Percentiles rank a stretch among this genome's conserved stretches.
Evolutionary conservation across 2,888 invertebrate species (phyloP).

Genomic region (Plusia festucae): DNA sequence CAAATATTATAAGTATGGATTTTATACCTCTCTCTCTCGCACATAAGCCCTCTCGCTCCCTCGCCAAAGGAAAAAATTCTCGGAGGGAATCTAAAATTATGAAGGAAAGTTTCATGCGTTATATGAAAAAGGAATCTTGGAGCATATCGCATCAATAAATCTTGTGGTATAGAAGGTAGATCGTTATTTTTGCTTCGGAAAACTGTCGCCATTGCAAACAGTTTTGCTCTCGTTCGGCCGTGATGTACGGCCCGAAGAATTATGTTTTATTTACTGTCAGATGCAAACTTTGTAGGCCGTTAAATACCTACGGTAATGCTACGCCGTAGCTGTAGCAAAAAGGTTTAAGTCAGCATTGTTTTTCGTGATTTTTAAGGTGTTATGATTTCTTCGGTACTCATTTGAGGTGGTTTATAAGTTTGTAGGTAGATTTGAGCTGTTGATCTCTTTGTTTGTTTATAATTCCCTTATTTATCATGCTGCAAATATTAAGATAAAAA

Average conservation of each 20-base stretch:
- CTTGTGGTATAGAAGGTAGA: constrained; percentile 73
- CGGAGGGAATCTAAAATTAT: constrained; percentile 86
- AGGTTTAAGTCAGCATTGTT: not conserved
- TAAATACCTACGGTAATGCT: not conserved
- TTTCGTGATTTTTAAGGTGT: not conserved
- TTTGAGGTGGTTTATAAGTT: not conserved
- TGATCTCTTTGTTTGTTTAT: no score
- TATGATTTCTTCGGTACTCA: not conserved
- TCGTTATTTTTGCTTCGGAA: constrained; percentile 73
- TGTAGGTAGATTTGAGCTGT: no score
- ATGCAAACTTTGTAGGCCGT: constrained; percentile 13
- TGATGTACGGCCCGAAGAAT: constrained; percentile 39
- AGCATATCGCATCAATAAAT: constrained; percentile 81
- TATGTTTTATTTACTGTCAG: constrained; percentile 28
- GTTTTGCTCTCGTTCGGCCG: constrained; percentile 57
- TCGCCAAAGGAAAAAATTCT: constrained; percentile 82
- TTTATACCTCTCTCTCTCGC: constrained; percentile 80
- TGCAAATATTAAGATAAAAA: no score
- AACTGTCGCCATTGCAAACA: constrained; percentile 64
- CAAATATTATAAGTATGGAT: constrained; percentile 90
- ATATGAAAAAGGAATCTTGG: constrained; percentile 83
- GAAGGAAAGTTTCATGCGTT: constrained; percentile 75
- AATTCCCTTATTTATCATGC: no score
- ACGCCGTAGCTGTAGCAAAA: constrained; percentile 1
- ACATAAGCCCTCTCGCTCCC: constrained; percentile 67